Percentiles rank a stretch among this genome's conserved stretches.
phyloP scores from a whole-genome alignment of 2,113 vertebrate species.

The Campylomormyrus numenius region DNA sequence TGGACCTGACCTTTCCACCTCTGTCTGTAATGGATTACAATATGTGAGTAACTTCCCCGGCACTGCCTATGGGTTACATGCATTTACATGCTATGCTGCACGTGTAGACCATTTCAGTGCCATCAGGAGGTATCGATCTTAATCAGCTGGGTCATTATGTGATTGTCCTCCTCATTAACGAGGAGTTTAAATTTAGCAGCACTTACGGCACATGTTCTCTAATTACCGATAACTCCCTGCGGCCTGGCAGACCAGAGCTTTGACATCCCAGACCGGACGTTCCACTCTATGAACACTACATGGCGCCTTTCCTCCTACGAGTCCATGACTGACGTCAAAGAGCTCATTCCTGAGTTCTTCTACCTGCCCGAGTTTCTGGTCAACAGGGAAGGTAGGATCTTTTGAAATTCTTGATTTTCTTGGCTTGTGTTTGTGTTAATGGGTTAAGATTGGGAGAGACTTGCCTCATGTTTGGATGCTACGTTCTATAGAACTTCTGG shows the following conservation, averaged over 20 bases:
- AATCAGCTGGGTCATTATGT: neutral
- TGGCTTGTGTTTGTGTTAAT: neutral
- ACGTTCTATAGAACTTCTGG: neutral
- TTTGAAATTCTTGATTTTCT: neutral
- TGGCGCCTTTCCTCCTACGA: slow-evolving; percentile 95
- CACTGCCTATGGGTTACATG: neutral
- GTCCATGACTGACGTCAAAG: slow-evolving; percentile 98
- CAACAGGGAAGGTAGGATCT: slow-evolving; percentile 84
- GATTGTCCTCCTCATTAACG: neutral
- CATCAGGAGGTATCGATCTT: neutral
- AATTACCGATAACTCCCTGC: slow-evolving; percentile 46
- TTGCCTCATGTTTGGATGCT: neutral
- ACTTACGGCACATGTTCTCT: neutral
- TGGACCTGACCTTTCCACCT: no score
- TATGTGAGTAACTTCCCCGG: neutral
- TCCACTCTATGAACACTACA: slow-evolving; percentile 96
- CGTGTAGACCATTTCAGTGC: neutral
- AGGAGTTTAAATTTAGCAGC: neutral
- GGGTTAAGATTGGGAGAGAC: no score
- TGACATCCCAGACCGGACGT: slow-evolving; percentile 98
- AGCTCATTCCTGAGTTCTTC: slow-evolving; percentile 96
- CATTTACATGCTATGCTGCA: neutral
- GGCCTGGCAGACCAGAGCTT: slow-evolving; percentile 89
- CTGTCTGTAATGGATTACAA: no score
- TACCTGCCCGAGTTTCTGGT: slow-evolving; percentile 95